Base-by-base conservation (phyloP, 1,140 invertebrate species). In the Danaus melanippus region DNA sequence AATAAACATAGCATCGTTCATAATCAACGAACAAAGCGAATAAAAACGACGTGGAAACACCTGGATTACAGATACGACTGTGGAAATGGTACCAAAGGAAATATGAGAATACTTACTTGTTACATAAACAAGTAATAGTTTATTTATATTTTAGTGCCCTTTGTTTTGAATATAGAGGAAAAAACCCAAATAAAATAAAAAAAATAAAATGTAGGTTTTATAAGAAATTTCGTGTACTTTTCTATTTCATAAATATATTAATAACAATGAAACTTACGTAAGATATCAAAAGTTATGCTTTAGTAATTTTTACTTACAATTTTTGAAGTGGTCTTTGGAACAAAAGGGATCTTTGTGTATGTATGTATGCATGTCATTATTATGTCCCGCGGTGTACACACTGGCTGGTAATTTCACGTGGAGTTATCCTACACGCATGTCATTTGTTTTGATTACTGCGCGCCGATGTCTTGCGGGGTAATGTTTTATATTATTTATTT, bases 371-470 rank as follows among this genome's bases (percentile, higher is more conserved):
- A 12, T 46, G 21, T 7, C 53, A 45, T 59, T 59, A 50, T 50
- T 17, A 3, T 44, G 64, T 39, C 52, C 57, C 10, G 15, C 32
- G 49, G 54, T 74, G 59, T 61, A 71, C 47, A 32, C 17, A 32
- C 21, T 32, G 12, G 45, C 48, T 60, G 55, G 69, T 64, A 68
- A 75, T 72, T 63, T 62, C 57, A 47, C 47, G 60, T 58, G 60
- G 55, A 55, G 69, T 69, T 72, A 70, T 70, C 64, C 63, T 63
- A 59, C 67, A 69, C 69, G 66, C 67, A 62, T 72, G 67, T 70
- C 72, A 70, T 75, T 75, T 64, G 69, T 75, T 75, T 70, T 75
- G 69, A 75, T 75, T 75, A 70, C 66, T 60, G 60, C 59, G 32
- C 53, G 54, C 43, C 59, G 56, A 56, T 58, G 56, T 66, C 66